Evolutionary conservation across 2,797 vertebrate genomes (phyloP), one percentile per base, ranked within the genome.

Genomic region (Leptodactylus fallax): DNA sequence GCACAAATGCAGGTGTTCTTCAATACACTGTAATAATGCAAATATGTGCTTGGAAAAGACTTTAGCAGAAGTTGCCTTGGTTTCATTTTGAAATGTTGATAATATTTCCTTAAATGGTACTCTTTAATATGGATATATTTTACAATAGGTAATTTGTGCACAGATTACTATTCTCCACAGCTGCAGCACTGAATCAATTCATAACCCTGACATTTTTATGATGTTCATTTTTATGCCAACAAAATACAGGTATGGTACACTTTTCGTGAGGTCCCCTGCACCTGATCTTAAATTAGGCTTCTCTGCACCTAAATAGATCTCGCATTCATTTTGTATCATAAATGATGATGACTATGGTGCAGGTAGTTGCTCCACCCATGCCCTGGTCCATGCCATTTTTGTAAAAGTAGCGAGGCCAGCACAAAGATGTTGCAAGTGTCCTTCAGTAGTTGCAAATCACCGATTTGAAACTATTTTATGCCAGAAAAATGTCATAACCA

Each of bases 1-100:
- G 23, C 21, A 36, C 63, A 72, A 25, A 84, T 83, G 71, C 81
- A 84, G 74, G 25, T 88, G 81, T 84, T 71, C 78, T 63, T 77
- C 21, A 81, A 36, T 53, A 12, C 7, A 55, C 45, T 67, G 13
- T 27, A 61, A 87, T 51, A 61, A 55, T 69, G 69, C 55, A 58
- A 55, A 69, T n/a, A 6, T 81, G 81, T 53, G 47, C 58, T 81
- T 76, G 23, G n/a, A 82, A 71, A 83, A 69, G 25, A 47, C 19
- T 72, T 72, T n/a, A 58, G n/a, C 27, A 58, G 27, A 14, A 25
- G 19, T 72, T 36, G 36, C 67, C 45, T 67, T 13, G n/a, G 23
- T 69, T 53, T 55, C 21, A 61, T 49, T 61, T 5, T 17, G 21
- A 10, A 60, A 19, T 36, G 10, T 53, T 56, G 11, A 83, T 27